Evolutionary conservation across 2,113 vertebrate genomes (phyloP).

Genomic region (Erinaceus europaeus): DNA sequence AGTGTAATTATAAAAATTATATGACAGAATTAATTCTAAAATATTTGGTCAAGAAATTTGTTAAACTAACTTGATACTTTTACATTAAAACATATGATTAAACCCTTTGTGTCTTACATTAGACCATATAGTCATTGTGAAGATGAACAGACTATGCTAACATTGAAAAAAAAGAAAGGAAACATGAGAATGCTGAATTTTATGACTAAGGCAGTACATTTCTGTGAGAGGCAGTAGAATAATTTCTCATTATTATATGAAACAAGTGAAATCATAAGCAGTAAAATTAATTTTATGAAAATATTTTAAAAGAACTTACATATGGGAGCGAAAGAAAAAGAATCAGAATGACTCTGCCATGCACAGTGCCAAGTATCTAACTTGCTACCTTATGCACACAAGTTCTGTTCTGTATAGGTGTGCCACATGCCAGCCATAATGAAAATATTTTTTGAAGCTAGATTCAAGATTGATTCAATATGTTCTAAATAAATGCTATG

Average conservation of each 20-base stretch:
- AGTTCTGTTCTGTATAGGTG: no score
- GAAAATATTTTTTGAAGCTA: constrained; percentile 46
- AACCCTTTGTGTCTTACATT: background rate
- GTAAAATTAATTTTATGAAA: constrained; percentile 11
- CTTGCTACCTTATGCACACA: no score
- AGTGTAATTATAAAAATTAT: background rate
- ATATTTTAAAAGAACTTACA: background rate
- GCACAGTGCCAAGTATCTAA: no score
- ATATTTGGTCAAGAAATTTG: constrained; percentile 7
- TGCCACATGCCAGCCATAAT: no score
- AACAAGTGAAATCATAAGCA: background rate
- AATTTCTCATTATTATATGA: background rate
- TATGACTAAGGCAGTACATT: background rate
- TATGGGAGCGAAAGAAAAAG: no score
- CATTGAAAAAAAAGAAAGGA: background rate
- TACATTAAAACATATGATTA: background rate
- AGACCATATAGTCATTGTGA: background rate
- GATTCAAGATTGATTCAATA: background rate
- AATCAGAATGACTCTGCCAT: no score
- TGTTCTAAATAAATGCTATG: background rate
- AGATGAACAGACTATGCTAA: background rate
- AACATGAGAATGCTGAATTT: constrained; percentile 7
- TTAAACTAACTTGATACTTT: background rate
- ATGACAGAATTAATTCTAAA: constrained; percentile 30
- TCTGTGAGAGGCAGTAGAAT: background rate